Conservation (phyloP, 2,113 vertebrate species). For the Crotalus viridis region DNA sequence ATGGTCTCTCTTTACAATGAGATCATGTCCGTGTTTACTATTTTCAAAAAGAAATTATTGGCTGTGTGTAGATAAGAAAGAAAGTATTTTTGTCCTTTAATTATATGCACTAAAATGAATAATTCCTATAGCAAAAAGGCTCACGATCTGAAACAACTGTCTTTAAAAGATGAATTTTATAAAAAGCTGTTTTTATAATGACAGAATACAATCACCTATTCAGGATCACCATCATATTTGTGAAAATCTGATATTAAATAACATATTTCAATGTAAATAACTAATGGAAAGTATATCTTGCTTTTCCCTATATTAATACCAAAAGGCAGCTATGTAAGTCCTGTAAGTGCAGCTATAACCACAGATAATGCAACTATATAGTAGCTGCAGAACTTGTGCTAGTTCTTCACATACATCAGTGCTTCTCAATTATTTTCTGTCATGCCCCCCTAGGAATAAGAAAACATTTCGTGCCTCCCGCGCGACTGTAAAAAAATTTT, state of each 20-base stretch:
- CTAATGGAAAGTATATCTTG: neutral
- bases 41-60: constrained; percentile 46
- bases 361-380: neutral
- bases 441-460: too few relatives aligned
- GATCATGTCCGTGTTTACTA: constrained; percentile 38
- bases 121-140: constrained; percentile 7
- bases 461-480: too few relatives aligned
- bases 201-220: neutral
- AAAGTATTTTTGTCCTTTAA: constrained; percentile 48
- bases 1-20: constrained; percentile 34
- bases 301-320: neutral
- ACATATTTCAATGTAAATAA: constrained; percentile 28
- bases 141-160: constrained; percentile 38
- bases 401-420: neutral
- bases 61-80: constrained; percentile 39
- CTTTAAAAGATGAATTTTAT: constrained; percentile 48
- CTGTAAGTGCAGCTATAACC: neutral
- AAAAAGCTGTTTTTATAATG: constrained; percentile 52
- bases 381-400: neutral
- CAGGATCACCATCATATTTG: neutral
- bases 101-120: neutral
- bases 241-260: constrained; percentile 9
- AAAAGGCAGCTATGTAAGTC: neutral
- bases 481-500: too few relatives aligned
- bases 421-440: too few relatives aligned